Evolutionary conservation across 37 sponge, comb jelly and placozoan genomes (phyloP).

Genomic region (Halichondria panicea): DNA sequence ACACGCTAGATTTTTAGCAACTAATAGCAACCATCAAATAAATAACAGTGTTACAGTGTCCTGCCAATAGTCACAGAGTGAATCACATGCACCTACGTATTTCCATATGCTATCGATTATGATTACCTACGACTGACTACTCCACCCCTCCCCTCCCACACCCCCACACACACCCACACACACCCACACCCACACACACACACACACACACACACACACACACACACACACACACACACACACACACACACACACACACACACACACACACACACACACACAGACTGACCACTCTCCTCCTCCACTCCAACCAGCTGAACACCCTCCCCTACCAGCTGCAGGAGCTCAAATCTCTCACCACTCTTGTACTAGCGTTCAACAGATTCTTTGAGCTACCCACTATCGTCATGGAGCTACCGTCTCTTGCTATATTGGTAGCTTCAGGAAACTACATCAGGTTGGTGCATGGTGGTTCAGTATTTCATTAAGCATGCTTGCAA

Average conservation of each 20-base stretch:
- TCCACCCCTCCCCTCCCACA: too few relatives aligned
- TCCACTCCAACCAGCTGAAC: conserved; percentile 76
- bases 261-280: not conserved
- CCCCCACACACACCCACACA: too few relatives aligned
- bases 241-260: not conserved
- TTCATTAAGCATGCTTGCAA: not conserved
- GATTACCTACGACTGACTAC: too few relatives aligned
- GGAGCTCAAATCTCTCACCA: conserved; percentile 46
- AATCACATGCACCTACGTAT: too few relatives aligned
- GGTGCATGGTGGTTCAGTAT: not conserved
- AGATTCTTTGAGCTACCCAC: conserved; percentile 58
- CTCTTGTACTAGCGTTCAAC: conserved; percentile 84
- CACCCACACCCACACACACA: too few relatives aligned
- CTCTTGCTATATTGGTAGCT: conserved; percentile 52
- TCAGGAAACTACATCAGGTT: conserved; percentile 80
- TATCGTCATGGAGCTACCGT: conserved; percentile 40
- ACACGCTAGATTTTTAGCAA: too few relatives aligned
- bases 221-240: too few relatives aligned
- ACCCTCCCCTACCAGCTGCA: conserved; percentile 56
- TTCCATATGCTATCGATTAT: too few relatives aligned
- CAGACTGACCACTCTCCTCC: conserved; percentile 74
- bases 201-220: too few relatives aligned
- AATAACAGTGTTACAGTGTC: too few relatives aligned
- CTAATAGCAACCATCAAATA: too few relatives aligned
- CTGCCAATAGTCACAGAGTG: too few relatives aligned